Conservation (phyloP, 2,113 vertebrate species). For the Platanista minor region DNA sequence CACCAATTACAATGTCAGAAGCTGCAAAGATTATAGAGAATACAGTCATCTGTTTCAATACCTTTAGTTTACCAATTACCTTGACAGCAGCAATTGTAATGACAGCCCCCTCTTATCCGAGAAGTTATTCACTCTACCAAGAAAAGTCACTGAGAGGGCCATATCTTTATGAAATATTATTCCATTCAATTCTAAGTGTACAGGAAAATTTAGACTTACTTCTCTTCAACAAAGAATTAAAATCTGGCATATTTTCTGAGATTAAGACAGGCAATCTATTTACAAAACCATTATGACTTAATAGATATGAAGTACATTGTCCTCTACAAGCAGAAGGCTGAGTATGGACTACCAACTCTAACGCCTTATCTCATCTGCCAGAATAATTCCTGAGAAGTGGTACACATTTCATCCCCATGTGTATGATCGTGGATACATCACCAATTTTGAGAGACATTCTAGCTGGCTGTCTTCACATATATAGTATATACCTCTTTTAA, state of each 20-base stretch:
- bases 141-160: neutral
- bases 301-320: neutral
- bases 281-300: neutral
- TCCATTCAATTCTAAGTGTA: neutral
- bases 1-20: neutral
- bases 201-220: neutral
- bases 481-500: constrained; percentile 88
- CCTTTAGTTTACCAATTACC: neutral
- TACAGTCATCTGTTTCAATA: neutral
- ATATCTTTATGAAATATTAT: neutral
- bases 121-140: neutral
- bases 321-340: neutral
- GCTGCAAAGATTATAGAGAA: neutral
- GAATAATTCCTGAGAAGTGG: neutral
- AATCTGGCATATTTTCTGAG: neutral
- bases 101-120: neutral
- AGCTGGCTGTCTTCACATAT: neutral
- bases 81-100: neutral
- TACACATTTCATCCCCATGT: neutral
- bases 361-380: neutral
- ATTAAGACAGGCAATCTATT: neutral
- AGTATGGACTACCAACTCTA: neutral
- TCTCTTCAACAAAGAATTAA: neutral
- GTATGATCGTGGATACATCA: neutral
- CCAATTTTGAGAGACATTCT: neutral